A percentile compares a stretch with the other conserved stretches of the same genome.
Evolutionary conservation across 2,888 invertebrate species (phyloP).

Genomic region (Protodeltote pygarga): DNA sequence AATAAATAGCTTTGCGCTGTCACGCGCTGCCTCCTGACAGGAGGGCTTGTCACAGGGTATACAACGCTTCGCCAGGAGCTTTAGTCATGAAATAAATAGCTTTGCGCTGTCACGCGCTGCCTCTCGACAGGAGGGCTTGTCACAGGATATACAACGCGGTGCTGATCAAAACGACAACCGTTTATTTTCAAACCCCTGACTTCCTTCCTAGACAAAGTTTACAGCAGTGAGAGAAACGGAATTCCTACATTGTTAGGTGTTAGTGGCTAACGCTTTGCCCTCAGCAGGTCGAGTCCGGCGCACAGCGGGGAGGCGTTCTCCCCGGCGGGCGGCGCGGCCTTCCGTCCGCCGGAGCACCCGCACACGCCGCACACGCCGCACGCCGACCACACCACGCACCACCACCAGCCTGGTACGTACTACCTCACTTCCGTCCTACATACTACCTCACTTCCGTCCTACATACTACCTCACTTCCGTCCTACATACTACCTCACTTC

Average conservation of each 20-base stretch:
- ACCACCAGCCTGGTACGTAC: conserved; percentile 59
- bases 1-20: neutral
- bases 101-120: neutral
- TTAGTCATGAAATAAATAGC: neutral
- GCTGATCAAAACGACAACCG: too few species aligned
- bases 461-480: too few species aligned
- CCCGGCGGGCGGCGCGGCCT: conserved; percentile 57
- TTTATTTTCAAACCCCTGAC: too few species aligned
- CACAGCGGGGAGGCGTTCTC: conserved; percentile 56
- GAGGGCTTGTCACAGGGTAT: too few species aligned
- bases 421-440: too few species aligned
- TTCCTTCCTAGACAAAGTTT: too few species aligned
- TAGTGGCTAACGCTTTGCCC: neutral
- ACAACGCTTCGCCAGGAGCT: neutral
- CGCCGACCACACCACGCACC: conserved; percentile 51
- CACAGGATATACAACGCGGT: too few species aligned
- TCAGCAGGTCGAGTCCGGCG: conserved; percentile 69
- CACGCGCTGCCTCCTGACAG: neutral
- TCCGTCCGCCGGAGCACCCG: conserved; percentile 64
- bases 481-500: too few species aligned
- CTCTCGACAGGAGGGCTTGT: neutral
- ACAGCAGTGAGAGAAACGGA: too few species aligned
- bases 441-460: too few species aligned
- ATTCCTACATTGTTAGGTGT: neutral
- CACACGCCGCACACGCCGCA: conserved; percentile 54